Base-by-base conservation (phyloP, 2,797 vertebrate species). In the Potorous gilbertii region DNA sequence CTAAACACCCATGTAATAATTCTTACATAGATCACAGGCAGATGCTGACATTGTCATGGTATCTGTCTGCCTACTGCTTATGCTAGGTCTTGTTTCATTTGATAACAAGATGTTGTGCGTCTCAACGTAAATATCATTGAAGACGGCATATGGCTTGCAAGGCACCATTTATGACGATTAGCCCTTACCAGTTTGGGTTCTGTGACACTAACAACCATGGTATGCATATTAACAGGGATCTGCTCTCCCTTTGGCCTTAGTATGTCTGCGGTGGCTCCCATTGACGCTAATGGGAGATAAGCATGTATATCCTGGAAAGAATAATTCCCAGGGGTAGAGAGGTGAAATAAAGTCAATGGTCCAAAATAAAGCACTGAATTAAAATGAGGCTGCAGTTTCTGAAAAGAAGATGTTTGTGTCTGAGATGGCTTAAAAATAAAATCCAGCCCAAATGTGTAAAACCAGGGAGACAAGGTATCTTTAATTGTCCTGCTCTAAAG, bases 371-470 rank as follows among this genome's bases (percentile, higher is more conserved):
- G 81, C 31, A 52, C 0, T 54, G 62, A 56, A 57, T 94, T 40
- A 94, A 92, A 95, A 90, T 57, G 94, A 96, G 54, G 31, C 95
- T 56, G 55, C 94, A 92, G 57, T 56, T 94, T 59, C 87, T 56
- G 16, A 0, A 13, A 74, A 59, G 62, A 93, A 95, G 81, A 91
- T 6, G 50, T 12, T 95, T 95, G 90, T 40, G 94, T 90, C 94
- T 52, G 14, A 92, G 59, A 57, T 56, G 14, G 5, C 66, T 96
- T 66, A 90, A 94, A 96, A 93, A 92, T 94, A 93, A 96, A 93
- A 93, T 74, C 94, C 81, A 95, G 91, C 56, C 56, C 40, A 93
- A 94, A 96, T 54, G 92, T 94, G 28, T 31, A 90, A 62, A 91
- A 89, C 28, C 57, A 91, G 90, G 92, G 91, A 93, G 40, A 89